phyloP scores from a whole-genome alignment of 2,888 invertebrate genomes.

The Phaedon cochleariae region DNA sequence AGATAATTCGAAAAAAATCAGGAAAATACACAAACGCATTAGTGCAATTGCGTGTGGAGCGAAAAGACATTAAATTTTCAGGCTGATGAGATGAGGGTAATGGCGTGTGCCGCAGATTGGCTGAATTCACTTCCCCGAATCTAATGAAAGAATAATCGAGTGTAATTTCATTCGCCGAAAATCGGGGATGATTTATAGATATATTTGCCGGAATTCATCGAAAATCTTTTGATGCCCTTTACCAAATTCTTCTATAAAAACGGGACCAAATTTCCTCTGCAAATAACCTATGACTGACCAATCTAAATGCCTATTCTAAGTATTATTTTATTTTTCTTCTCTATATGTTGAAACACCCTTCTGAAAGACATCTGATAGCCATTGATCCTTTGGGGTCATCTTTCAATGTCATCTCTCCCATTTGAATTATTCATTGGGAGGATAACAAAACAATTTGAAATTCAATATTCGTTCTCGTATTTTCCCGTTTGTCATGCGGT shows the following conservation, averaged over 20 bases:
- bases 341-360: background rate
- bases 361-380: background rate
- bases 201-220: background rate
- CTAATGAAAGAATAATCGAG: slow-evolving; percentile 53
- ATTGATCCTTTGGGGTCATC: background rate
- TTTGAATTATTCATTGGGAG: slow-evolving; percentile 2
- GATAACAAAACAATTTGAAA: background rate
- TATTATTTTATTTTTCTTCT: background rate
- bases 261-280: no score
- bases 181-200: slow-evolving; percentile 6
- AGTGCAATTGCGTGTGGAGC: slow-evolving; percentile 61
- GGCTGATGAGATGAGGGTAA: slow-evolving; percentile 60
- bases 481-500: background rate
- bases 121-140: slow-evolving; percentile 54
- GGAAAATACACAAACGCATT: slow-evolving; percentile 56
- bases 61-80: slow-evolving; percentile 61
- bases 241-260: no score
- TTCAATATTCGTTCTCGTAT: background rate
- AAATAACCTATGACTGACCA: no score
- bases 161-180: slow-evolving; percentile 19
- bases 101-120: slow-evolving; percentile 60
- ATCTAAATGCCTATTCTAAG: background rate
- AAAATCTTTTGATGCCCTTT: background rate
- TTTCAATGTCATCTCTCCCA: background rate
- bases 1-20: slow-evolving; percentile 46